Conservation (phyloP, 2,113 vertebrate genomes). For the Perca fluviatilis region DNA sequence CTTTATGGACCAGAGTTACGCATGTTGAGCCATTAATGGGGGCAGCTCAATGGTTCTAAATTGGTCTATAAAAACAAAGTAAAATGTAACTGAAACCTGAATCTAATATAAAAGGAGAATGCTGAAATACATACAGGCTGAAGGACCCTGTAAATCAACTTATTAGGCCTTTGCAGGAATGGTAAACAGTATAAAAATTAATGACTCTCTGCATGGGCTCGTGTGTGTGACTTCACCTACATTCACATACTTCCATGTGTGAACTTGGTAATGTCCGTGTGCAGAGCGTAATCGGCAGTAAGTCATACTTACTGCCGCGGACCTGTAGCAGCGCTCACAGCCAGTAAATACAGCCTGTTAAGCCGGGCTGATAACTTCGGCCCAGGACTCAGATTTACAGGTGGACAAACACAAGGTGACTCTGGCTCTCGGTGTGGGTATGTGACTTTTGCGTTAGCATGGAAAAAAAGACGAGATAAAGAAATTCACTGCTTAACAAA, state of each 20-base stretch:
- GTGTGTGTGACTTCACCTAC: slow-evolving; percentile 56
- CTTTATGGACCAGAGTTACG: slow-evolving; percentile 49
- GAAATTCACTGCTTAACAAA: slow-evolving; percentile 10
- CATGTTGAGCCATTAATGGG: slow-evolving; percentile 44
- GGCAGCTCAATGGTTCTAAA: slow-evolving; percentile 62
- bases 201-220: slow-evolving; percentile 46
- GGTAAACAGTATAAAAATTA: slow-evolving; percentile 68
- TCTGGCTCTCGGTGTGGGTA: slow-evolving; percentile 4
- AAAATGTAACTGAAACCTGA: slow-evolving; percentile 66
- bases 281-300: slow-evolving; percentile 57
- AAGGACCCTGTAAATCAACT: slow-evolving; percentile 72
- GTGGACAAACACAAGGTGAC: slow-evolving; percentile 59
- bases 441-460: slow-evolving; percentile 3
- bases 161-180: slow-evolving; percentile 57
- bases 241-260: slow-evolving; percentile 54
- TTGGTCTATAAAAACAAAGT: slow-evolving; percentile 74
- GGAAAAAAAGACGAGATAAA: slow-evolving; percentile 4
- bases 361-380: slow-evolving; percentile 51
- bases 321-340: slow-evolving; percentile 54
- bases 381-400: slow-evolving; percentile 70
- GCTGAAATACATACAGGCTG: slow-evolving; percentile 52
- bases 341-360: slow-evolving; percentile 71
- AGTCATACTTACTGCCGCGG: slow-evolving; percentile 69
- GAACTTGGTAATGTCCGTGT: background rate
- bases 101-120: slow-evolving; percentile 63